These are phyloP conservation scores for Butorides virescens DNA, from an alignment of 2,113 vertebrate genomes.

Conservation along the genomic window DNA sequence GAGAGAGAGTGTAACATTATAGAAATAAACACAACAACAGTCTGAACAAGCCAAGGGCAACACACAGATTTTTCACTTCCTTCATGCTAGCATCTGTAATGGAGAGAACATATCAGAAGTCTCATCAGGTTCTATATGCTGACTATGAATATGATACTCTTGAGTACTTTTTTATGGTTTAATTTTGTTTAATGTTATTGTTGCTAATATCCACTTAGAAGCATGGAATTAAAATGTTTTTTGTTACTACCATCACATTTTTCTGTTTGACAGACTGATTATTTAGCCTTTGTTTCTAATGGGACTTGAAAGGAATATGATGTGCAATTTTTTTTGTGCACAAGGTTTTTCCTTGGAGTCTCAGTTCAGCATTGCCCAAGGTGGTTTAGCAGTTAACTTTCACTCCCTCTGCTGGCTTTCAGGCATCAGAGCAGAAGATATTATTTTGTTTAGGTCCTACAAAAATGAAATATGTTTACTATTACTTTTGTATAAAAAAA, in stretches of 20 bases:
- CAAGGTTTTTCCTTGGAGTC: neutral
- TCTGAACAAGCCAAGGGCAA: slow-evolving; percentile 49
- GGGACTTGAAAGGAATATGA: slow-evolving; percentile 3
- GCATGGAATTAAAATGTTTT: neutral
- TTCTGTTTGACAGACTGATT: neutral
- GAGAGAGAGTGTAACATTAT: neutral
- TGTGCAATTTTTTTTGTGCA: neutral
- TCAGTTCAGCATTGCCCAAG: neutral
- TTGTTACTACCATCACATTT: neutral
- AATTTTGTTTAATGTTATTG: slow-evolving; percentile 29
- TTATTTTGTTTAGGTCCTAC: neutral
- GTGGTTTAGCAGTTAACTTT: neutral
- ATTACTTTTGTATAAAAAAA: neutral
- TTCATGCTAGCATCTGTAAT: neutral
- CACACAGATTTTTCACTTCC: slow-evolving; percentile 7
- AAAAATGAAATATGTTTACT: neutral
- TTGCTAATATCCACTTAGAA: slow-evolving; percentile 48
- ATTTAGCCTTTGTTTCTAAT: neutral
- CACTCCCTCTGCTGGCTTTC: slow-evolving; percentile 58
- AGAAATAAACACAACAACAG: neutral
- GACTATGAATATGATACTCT: neutral
- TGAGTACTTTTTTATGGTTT: slow-evolving; percentile 10
- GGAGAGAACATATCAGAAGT: neutral
- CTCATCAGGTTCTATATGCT: neutral
- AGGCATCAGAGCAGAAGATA: neutral